phyloP scores from a whole-genome alignment of 35 echinoderm and acorn worm species.

The Apostichopus parvimensis region DNA sequence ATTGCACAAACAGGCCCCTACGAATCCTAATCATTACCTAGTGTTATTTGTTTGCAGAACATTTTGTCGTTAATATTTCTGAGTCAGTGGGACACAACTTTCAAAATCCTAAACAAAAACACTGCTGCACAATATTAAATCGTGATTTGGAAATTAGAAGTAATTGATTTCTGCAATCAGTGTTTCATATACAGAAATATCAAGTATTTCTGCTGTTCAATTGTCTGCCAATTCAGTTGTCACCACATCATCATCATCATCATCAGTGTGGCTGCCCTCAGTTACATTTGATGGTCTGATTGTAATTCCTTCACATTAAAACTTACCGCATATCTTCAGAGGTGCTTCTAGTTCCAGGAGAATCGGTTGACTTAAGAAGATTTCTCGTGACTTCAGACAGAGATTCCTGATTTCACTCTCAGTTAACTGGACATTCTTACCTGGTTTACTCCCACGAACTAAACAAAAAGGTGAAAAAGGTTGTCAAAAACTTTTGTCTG shows the following conservation, averaged over 20 bases:
- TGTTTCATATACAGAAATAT: not conserved
- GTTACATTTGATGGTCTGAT: not conserved
- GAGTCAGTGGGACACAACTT: no score
- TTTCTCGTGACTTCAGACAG: conserved; percentile 91
- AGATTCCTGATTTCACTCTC: conserved; percentile 80
- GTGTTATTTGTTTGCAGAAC: no score
- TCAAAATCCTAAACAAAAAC: no score
- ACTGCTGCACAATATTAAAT: no score
- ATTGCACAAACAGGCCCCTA: no score
- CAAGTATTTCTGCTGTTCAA: not conserved
- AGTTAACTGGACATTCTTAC: conserved; percentile 78
- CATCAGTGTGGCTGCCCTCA: not conserved
- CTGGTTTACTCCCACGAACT: conserved; percentile 66
- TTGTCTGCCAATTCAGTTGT: no score
- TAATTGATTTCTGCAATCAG: no score
- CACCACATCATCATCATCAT: not conserved
- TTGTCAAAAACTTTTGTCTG: not conserved
- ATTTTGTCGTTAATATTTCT: no score
- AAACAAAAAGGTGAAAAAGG: conserved; percentile 1
- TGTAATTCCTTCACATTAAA: not conserved
- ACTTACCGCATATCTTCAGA: conserved; percentile 97
- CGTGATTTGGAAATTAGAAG: no score
- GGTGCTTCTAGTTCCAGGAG: conserved; percentile 91
- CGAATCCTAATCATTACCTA: no score
- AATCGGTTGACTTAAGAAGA: conserved; percentile 96